phyloP scores from a whole-genome alignment of 2,888 invertebrate species.

The Yponomeuta cagnagella region DNA sequence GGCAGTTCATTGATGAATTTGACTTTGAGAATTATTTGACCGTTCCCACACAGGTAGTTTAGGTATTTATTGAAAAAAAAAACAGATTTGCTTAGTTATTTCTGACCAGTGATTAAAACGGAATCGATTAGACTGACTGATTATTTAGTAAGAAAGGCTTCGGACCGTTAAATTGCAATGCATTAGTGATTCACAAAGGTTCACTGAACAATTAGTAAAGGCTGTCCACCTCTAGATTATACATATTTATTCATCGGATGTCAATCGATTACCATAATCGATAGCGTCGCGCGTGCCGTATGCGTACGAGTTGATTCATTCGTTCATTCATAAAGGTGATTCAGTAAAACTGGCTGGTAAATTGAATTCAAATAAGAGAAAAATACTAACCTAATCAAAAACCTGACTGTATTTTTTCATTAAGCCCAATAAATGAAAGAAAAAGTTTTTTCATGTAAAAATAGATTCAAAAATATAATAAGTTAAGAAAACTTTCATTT shows the following conservation, averaged over 20 bases:
- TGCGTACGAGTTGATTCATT: constrained; percentile 56
- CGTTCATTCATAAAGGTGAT: neutral
- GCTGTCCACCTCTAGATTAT: constrained; percentile 70
- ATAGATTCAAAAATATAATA: no score
- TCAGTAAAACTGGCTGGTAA: no score
- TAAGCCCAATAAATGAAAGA: neutral
- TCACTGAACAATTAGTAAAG: constrained; percentile 74
- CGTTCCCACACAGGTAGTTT: constrained; percentile 11
- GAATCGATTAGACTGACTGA: no score
- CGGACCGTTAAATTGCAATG: constrained; percentile 49
- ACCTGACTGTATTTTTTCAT: neutral
- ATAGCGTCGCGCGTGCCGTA: constrained; percentile 67
- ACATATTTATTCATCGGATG: constrained; percentile 73
- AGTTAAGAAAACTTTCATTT: no score
- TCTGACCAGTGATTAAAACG: neutral
- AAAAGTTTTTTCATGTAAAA: no score
- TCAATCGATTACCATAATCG: constrained; percentile 73
- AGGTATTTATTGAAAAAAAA: constrained; percentile 12
- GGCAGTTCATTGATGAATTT: constrained; percentile 45
- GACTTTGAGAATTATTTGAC: constrained; percentile 30
- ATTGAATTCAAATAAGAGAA: no score
- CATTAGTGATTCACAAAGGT: constrained; percentile 68
- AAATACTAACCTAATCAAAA: no score
- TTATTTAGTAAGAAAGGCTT: neutral
- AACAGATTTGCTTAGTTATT: neutral